Evolutionary conservation across 2,797 vertebrate species (phyloP).

Genomic region (Karalla daura): DNA sequence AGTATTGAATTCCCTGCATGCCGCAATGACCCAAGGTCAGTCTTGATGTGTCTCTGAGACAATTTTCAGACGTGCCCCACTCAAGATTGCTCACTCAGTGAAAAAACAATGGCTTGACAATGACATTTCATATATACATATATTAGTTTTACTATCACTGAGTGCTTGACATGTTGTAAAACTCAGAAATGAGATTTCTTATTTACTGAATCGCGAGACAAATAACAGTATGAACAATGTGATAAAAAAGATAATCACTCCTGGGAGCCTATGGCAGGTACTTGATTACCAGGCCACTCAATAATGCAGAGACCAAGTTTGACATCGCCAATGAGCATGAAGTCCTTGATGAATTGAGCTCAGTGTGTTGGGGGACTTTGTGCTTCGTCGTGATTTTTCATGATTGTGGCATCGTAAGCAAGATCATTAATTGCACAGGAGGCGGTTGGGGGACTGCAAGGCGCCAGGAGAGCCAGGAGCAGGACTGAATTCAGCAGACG

Average conservation of each 20-base stretch:
- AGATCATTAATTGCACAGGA: conserved; percentile 72
- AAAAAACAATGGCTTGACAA: conserved; percentile 27
- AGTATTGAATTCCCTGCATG: conserved; percentile 29
- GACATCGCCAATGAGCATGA: conserved; percentile 62
- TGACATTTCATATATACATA: not conserved
- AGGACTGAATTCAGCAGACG: conserved; percentile 17
- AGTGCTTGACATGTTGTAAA: not conserved
- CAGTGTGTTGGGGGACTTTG: conserved; percentile 59
- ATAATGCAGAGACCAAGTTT: conserved; percentile 59
- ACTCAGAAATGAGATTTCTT: conserved; percentile 21
- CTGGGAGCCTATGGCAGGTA: conserved; percentile 39
- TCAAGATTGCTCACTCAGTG: not conserved
- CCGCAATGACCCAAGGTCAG: conserved; percentile 11
- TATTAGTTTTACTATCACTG: not conserved
- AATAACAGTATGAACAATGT: conserved; percentile 17
- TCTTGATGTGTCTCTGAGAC: conserved; percentile 24
- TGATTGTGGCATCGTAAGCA: conserved; percentile 65
- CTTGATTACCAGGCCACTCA: conserved; percentile 61
- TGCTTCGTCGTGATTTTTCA: conserved; percentile 64
- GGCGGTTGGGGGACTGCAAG: conserved; percentile 39
- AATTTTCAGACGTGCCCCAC: conserved; percentile 2
- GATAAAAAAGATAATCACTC: conserved; percentile 48
- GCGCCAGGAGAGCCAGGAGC: conserved; percentile 41
- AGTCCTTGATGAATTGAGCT: conserved; percentile 68
- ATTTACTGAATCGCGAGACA: conserved; percentile 23